These are phyloP conservation scores for Microvelia longipes DNA, from an alignment of 1,140 invertebrate genomes.

Conservation along the genomic window DNA sequence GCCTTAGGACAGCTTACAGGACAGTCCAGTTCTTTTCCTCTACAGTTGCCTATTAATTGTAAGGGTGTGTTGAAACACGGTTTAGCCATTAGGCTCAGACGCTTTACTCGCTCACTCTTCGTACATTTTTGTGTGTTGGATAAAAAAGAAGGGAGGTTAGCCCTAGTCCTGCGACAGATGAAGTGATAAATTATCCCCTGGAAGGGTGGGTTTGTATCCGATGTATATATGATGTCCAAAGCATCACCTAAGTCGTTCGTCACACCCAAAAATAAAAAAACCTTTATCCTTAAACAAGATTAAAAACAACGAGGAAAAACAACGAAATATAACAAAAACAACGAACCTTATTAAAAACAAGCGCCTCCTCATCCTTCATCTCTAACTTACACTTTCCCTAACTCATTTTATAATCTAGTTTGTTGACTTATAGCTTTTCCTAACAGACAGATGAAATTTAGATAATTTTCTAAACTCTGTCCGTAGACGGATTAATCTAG, in stretches of 20 bases:
- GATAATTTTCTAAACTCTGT: too few species aligned
- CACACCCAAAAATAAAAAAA: too few species aligned
- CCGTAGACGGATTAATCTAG: too few species aligned
- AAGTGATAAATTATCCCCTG: conserved; percentile 39
- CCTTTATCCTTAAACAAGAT: too few species aligned
- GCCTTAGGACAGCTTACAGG: not conserved
- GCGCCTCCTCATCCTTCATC: too few species aligned
- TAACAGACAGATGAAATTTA: too few species aligned
- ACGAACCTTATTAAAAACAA: not conserved
- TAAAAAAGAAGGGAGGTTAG: not conserved
- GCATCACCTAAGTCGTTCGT: not conserved
- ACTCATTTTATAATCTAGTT: too few species aligned
- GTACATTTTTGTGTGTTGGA: not conserved
- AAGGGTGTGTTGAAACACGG: conserved; percentile 1
- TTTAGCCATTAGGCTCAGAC: not conserved
- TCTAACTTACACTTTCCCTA: too few species aligned
- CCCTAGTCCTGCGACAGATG: not conserved
- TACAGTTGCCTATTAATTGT: not conserved
- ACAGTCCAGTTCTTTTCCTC: not conserved
- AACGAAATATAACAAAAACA: too few species aligned
- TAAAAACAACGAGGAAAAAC: too few species aligned
- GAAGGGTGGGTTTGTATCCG: conserved; percentile 73
- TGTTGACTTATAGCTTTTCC: too few species aligned
- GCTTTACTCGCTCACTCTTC: not conserved
- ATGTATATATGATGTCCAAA: too few species aligned